Conservation (phyloP, 2,888 invertebrate genomes). For the Meiosimyza decipiens region DNA sequence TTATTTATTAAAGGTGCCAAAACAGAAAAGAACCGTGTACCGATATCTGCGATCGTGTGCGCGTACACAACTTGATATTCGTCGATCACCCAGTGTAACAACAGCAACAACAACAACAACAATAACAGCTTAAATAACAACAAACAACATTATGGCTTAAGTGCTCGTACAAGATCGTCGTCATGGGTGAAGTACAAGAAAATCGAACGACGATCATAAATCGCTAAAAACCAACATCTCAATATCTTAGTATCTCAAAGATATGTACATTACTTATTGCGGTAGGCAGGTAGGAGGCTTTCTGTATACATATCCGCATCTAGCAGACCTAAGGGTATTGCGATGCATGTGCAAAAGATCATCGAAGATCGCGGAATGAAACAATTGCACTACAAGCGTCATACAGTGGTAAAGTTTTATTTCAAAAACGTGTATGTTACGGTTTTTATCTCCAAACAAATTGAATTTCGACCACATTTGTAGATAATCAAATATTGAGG, state of each 20-base stretch:
- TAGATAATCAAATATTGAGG: too few relatives aligned
- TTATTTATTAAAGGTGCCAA: not conserved
- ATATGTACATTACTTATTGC: not conserved
- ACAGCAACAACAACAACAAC: slow-evolving; percentile 25
- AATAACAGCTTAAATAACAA: slow-evolving; percentile 35
- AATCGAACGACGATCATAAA: slow-evolving; percentile 29
- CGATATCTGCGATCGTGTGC: slow-evolving; percentile 1
- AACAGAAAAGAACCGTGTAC: too few relatives aligned
- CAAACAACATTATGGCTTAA: not conserved
- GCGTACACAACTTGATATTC: slow-evolving; percentile 29
- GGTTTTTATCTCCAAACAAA: too few relatives aligned
- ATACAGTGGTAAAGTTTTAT: too few relatives aligned
- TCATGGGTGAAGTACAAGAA: slow-evolving; percentile 24
- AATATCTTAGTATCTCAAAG: slow-evolving; percentile 12
- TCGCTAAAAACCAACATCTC: slow-evolving; percentile 26
- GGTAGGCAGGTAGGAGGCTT: slow-evolving; percentile 22
- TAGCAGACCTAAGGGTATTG: too few relatives aligned
- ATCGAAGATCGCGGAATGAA: too few relatives aligned
- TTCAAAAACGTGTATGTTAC: too few relatives aligned
- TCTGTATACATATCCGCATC: slow-evolving; percentile 13
- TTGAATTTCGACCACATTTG: too few relatives aligned
- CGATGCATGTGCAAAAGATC: too few relatives aligned
- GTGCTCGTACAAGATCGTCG: slow-evolving; percentile 1
- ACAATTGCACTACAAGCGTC: too few relatives aligned
- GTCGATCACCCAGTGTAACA: slow-evolving; percentile 43